Evolutionary conservation across 2,113 vertebrate genomes (phyloP), one percentile per base, ranked within the genome.

Genomic region (Antennarius striatus): DNA sequence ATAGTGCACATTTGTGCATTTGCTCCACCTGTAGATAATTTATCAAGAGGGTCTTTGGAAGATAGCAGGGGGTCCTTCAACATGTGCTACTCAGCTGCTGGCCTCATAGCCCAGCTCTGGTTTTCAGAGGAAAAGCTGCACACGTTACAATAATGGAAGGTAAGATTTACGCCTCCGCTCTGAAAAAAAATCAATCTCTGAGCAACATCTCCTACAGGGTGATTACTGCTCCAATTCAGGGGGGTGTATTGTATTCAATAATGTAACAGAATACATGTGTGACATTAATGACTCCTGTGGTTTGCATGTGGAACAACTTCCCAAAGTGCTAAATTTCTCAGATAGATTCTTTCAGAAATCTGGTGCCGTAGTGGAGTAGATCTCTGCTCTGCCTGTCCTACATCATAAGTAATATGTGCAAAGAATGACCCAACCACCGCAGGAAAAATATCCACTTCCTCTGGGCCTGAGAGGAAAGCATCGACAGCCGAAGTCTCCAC

Each of bases 71-170:
- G 91, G 80, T 59, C 90, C 72, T 40, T 87, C 53, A 90, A 93
- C 93, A 94, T 92, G 82, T 95, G 94, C 89, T 87, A 80, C 90
- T 95, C 94, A 95, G 94, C 93, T 95, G 93, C 85, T 84, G 66
- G 68, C 62, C 70, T 81, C 59, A 15, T 40, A 67, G 79, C 69
- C 65, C 81, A 65, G 74, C 81, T 80, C 79, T 71, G 64, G 85
- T 69, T 54, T 78, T 83, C 87, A 86, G 86, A 90, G 71, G 69
- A 0, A 71, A 92, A 81, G 80, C 79, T 91, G 90, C 85, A 80
- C 86, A 89, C 78, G 82, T 85, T 91, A 90, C 91, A 90, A 85
- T 68, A 85, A 80, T 52, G 88, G 90, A 89, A 62, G 46, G 85
- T 82, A 90, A 94, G 95, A 97, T 96, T 98, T 96, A 96, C 92